Base-by-base conservation (phyloP, 2,797 vertebrate genomes). In the Acestrorhynchus altus region DNA sequence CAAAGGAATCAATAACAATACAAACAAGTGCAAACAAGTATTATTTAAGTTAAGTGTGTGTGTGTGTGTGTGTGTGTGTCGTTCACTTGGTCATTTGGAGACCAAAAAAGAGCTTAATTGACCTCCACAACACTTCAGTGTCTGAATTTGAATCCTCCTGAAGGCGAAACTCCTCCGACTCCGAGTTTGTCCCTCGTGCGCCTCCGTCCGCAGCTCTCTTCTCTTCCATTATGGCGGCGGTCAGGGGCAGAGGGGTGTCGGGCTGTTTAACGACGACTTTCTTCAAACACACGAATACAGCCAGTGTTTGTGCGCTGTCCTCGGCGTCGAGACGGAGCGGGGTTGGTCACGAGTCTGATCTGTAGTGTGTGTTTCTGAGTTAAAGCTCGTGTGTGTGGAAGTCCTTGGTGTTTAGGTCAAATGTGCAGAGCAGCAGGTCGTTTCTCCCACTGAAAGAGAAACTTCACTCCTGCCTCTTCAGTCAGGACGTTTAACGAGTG, bases 201-300 rank as follows among this genome's bases (percentile, higher is more conserved):
- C 70, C 83, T 11, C 93, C 91, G 89, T 94, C 88, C 60, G 0
- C 6, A 1, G 4, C 0, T 57, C 26, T 0, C 1, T 31, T 9
- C n/a, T 9, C 10, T 15, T 65, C 39, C 75, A 87, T 87, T 24
- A 94, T 95, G 93, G 92, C 93, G 15, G 93, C 94, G 86, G 63
- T 94, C 87, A 88, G 90, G 78, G 89, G 80, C 0, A 80, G 89
- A 76, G 76, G 91, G 83, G 89, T 87, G 76, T 85, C 89, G 8
- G 75, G 47, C 8, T 85, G 88, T 72, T 16, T 94, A 10, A 85
- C 78, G 4, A 87, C 86, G 84, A 88, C 88, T 88, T 88, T 93
- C 7, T 73, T 93, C 10, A 85, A 81, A 73, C 89, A 87, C 1
- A 74, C 78, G 20, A 79, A 73, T 2, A 86, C 84, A 78, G 60